These are phyloP conservation scores for Serinus canaria DNA, from an alignment of 2,113 vertebrate genomes.

Conservation along the genomic window DNA sequence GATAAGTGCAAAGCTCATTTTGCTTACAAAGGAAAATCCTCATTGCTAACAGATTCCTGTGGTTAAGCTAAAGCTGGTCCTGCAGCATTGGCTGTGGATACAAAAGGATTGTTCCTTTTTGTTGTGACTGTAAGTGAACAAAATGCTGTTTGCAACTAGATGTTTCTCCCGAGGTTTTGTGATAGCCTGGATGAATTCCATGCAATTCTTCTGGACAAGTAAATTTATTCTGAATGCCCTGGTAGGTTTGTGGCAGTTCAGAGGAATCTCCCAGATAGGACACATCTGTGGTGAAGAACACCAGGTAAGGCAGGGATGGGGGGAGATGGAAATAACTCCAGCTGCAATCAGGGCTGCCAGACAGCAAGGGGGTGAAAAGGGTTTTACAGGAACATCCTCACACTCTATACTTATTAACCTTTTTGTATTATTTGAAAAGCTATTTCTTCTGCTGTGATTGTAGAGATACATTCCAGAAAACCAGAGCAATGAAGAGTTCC, in stretches of 20 bases:
- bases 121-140: conserved; percentile 59
- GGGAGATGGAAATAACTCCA: background rate
- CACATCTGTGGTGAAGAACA: background rate
- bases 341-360: background rate
- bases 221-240: conserved; percentile 21
- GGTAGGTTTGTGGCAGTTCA: conserved; percentile 22
- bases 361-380: background rate
- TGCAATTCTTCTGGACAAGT: background rate
- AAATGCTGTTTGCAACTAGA: conserved; percentile 31
- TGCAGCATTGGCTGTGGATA: conserved; percentile 55
- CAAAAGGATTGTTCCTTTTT: conserved; percentile 74
- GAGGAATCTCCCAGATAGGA: conserved; percentile 23
- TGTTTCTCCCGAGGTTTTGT: conserved; percentile 61
- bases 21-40: conserved; percentile 80
- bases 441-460: background rate
- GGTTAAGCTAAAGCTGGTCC: conserved; percentile 79
- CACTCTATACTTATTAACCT: background rate
- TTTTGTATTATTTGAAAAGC: background rate
- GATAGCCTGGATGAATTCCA: background rate
- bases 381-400: background rate
- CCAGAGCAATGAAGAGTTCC: background rate
- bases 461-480: background rate
- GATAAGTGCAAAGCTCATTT: conserved; percentile 45
- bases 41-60: conserved; percentile 74
- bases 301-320: conserved; percentile 37